Base-by-base conservation (phyloP, 2,113 vertebrate genomes). In the Cyrtonyx montezumae region DNA sequence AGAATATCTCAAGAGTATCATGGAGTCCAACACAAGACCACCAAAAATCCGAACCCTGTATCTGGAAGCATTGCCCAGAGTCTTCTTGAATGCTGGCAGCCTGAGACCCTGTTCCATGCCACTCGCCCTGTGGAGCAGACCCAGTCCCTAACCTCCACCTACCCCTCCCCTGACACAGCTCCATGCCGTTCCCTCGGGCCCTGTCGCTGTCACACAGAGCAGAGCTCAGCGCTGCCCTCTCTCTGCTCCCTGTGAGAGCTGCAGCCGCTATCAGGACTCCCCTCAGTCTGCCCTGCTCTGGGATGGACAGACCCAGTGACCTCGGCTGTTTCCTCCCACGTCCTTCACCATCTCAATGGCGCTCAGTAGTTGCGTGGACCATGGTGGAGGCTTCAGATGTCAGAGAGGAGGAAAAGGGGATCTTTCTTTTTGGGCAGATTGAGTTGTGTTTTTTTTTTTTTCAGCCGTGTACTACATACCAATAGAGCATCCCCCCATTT, bases 381-480 rank as follows among this genome's bases (percentile, higher is more conserved):
- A 7, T 68, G 66, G 45, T 11, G 8, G 22, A 48, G 23, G 30
- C 12, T 67, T 67, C 21, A 67, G 40, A 40, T 11, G 48, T 53
- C 55, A n/a, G 32, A 30, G 13, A 30, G n/a, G 32, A 77, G 77
- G 48, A 45, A 83, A 49, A 20, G 6, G 45, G 55, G 20, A 32
- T 1, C 21, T 65, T 48, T 65, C 11, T 56, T 19, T 78, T 73
- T 37, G 22, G 6, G 10, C 28, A 59, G 48, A n/a, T 5, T 2
- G 17, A 19, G 2, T 17, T n/a, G n/a, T n/a, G n/a, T n/a, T n/a
- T n/a, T n/a, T n/a, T 75, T 77, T 15, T 0, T 1, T 84, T 85
- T 79, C 75, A 9, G 2, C 12, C 46, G 23, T 23, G 9, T 16
- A 8, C 0, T 13, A 9, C 3, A 0, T 36, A 9, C 13, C 3